Conservation (phyloP, 1,140 invertebrate species). For the Aleiodes sp. region DNA sequence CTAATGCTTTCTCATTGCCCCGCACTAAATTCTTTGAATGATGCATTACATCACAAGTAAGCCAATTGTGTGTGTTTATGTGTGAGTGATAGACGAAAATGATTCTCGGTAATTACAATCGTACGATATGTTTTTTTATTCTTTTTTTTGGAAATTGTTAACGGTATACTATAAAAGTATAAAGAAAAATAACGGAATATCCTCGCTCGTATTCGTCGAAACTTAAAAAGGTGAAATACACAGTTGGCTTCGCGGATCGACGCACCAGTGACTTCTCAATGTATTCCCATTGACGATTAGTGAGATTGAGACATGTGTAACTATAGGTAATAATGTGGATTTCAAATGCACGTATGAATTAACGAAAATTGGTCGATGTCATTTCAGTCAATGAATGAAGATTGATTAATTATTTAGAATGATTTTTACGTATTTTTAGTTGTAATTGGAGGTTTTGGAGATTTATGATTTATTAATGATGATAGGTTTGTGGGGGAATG, state of each 20-base stretch:
- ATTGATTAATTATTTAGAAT: no score
- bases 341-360: no score
- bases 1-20: no score
- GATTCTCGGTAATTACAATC: neutral
- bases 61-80: neutral
- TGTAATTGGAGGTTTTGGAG: no score
- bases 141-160: constrained; percentile 11
- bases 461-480: no score
- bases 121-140: no score
- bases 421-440: no score
- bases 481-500: no score
- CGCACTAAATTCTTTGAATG: no score
- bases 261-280: neutral
- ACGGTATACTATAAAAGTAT: constrained; percentile 4
- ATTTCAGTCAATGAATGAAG: no score
- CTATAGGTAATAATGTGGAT: neutral
- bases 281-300: neutral
- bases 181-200: neutral
- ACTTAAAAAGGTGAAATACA: constrained; percentile 7
- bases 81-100: neutral
- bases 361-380: no score
- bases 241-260: neutral
- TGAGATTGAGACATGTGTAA: neutral
- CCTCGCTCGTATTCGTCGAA: neutral
- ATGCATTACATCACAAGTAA: neutral